Conservation (phyloP, 2,797 vertebrate genomes). For the Sciurus carolinensis region DNA sequence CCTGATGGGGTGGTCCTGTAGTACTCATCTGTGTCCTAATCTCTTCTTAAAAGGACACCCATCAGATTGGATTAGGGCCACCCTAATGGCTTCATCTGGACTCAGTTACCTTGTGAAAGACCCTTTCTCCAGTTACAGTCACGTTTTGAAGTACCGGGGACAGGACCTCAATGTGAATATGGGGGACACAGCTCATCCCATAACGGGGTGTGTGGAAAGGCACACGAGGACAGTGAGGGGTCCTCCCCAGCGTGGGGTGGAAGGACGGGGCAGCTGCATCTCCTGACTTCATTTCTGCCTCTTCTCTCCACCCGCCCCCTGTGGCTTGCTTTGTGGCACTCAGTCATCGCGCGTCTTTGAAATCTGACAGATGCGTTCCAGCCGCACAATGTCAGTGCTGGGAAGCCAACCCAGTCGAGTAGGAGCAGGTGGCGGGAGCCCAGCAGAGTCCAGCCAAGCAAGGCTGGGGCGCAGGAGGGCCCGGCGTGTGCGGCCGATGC, state of each 20-base stretch:
- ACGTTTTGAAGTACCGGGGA: neutral
- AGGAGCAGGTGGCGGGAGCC: no score
- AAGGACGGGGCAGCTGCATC: neutral
- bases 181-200: neutral
- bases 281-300: neutral
- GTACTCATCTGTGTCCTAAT: neutral
- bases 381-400: neutral
- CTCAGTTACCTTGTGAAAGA: neutral
- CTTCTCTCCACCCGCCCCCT: neutral
- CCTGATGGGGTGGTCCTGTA: neutral
- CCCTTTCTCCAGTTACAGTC: neutral
- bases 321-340: neutral
- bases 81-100: neutral
- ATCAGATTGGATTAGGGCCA: neutral
- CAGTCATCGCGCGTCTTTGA: neutral
- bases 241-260: accelerated
- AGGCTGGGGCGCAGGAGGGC: neutral
- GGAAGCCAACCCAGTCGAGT: neutral
- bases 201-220: neutral
- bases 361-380: no score
- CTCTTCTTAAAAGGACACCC: neutral
- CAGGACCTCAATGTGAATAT: neutral
- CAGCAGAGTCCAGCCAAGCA: neutral
- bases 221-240: accelerated
- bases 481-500: accelerated